phyloP scores from a whole-genome alignment of 2,888 invertebrate genomes.

The Caenorhabditis macrosperma region DNA sequence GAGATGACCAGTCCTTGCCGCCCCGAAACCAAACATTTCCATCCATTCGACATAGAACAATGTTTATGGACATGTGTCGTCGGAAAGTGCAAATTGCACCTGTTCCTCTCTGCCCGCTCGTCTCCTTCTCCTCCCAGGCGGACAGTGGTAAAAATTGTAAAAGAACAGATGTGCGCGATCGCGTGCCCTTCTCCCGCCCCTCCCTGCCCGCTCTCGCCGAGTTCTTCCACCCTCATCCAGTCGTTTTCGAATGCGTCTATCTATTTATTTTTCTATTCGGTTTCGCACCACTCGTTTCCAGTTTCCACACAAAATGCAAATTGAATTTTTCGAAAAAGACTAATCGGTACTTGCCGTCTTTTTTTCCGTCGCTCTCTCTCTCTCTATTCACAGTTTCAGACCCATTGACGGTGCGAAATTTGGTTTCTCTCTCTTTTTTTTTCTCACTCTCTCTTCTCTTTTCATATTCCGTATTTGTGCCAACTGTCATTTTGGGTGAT shows the following conservation, averaged over 20 bases:
- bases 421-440: constrained; percentile 13
- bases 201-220: neutral
- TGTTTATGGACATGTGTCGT: constrained; percentile 26
- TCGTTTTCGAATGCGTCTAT: neutral
- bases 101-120: constrained; percentile 25
- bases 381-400: constrained; percentile 30
- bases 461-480: constrained; percentile 43
- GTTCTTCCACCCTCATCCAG: neutral
- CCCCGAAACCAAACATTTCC: constrained; percentile 16
- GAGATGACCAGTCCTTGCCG: neutral
- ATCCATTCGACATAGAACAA: neutral
- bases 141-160: constrained; percentile 57
- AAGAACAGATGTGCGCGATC: constrained; percentile 38
- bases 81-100: constrained; percentile 55
- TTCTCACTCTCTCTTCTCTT: neutral
- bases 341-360: constrained; percentile 32
- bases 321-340: constrained; percentile 12
- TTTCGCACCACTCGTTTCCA: neutral
- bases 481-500: constrained; percentile 47
- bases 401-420: constrained; percentile 39
- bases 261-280: neutral
- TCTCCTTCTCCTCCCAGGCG: neutral
- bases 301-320: neutral
- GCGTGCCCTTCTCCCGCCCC: neutral
- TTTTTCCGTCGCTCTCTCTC: constrained; percentile 2